Base-by-base conservation (phyloP, 1,140 invertebrate species). In the Apocrypta bakeri region DNA sequence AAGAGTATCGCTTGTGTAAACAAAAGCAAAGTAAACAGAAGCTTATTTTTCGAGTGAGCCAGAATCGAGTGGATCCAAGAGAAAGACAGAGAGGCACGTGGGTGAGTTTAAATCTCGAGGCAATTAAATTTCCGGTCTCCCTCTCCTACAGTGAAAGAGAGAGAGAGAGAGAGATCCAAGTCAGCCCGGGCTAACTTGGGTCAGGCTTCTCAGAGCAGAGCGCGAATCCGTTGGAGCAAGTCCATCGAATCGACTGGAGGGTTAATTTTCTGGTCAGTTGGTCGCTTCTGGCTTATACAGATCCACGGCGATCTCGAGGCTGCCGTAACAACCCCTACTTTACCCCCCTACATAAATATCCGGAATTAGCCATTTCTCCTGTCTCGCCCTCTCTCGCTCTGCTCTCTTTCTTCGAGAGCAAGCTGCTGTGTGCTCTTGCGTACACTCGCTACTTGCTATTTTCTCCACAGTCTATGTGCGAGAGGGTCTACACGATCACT, bases 211-310 rank as follows among this genome's bases (percentile, higher is more conserved):
- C 37, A 24, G 72, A 27, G 48, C 74, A 17, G 21, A 48, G 31
- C 85, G 83, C 83, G 84, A 86, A 87, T 88, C 85, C 87, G 86
- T 84, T 87, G 87, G 81, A 82, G 80, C 85, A 82, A 85, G 86
- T 88, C 86, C 86, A 89, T 90, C 88, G 89, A 89, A 92, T 92
- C 90, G 90, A 90, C 89, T 89, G 87, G 90, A 91, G 91, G 90
- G 91, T 92, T 92, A 92, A 92, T 92, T 92, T 92, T 92, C 91
- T 92, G 91, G 91, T 92, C 91, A 92, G 91, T 92, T 92, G 91
- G 91, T 92, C 91, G 91, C 91, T 92, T 92, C 90, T 92, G 91
- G 90, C 90, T 90, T 88, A 90, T 87, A 87, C 87, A 89, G 90
- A 21, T 33, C 11, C 74, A 88, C 86, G 87, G 87, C 89, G 90